Evolutionary conservation across 2,113 vertebrate genomes (phyloP), one percentile per base, ranked within the genome.

Genomic region (Gymnarchus niloticus): DNA sequence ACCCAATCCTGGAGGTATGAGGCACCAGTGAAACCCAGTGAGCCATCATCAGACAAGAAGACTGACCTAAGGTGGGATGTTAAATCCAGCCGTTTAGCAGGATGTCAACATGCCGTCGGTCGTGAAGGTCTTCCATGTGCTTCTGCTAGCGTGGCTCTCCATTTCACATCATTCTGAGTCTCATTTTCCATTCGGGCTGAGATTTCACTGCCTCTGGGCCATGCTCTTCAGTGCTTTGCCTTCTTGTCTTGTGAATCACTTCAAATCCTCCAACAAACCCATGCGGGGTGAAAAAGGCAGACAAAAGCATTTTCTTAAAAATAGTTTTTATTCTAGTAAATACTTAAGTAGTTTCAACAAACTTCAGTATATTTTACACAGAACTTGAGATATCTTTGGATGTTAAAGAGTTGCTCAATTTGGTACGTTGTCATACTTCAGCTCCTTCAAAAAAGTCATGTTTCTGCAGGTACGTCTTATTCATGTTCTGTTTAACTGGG

Each of bases 121-220:
- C 56, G 56, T 82, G 81, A 54, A 33, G 54, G 48, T 54, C n/a
- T 7, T 9, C n/a, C 3, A 23, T 21, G 7, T 21, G 14, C 73
- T 77, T 77, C 33, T 91, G 73, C 80, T 6, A 81, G 73, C 86
- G 56, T 88, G 52, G 10, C 41, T 76, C 82, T 83, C 83, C 90
- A 81, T 87, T n/a, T 88, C 87, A 89, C 91, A 91, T 90, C 92
- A 92, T 93, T 93, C 91, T 9, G 51, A 82, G 88, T 89, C 91
- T 93, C 84, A 90, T 92, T 93, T 91, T 90, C 91, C 76, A n/a
- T n/a, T n/a, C n/a, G n/a, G n/a, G n/a, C n/a, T n/a, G n/a, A n/a
- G n/a, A n/a, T n/a, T n/a, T n/a, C n/a, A n/a, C n/a, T n/a, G 87
- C 48, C 78, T 92, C 92, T 89, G 92, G 94, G 92, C 88, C 88